Evolutionary conservation across 2,113 vertebrate species (phyloP), one percentile per base, ranked within the genome.

Genomic region (Epinephelus cyanopodus): DNA sequence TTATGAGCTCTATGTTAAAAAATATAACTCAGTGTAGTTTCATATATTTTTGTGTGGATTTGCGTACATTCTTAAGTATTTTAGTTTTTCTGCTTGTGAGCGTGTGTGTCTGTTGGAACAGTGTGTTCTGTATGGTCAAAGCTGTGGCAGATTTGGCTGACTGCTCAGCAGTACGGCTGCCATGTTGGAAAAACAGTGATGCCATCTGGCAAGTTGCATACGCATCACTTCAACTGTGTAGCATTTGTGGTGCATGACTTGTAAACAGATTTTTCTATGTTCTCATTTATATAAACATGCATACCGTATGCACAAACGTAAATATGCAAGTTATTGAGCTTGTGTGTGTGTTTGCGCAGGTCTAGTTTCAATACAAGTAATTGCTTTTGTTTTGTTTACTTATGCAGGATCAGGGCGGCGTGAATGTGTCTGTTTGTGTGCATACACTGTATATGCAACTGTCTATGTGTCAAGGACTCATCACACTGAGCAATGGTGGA

Each of bases 191-290:
- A 64, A 69, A 69, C 71, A 63, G 17, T n/a, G 29, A 86, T 73
- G 48, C 84, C 83, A 81, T 77, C 77, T 81, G 78, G 77, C 56
- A 85, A 71, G 48, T 64, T 80, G 77, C 57, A 77, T 50, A 67
- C 3, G 14, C 72, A 76, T 79, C 37, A 57, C 23, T 76, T 85
- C 74, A 79, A 29, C 68, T 86, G 74, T 63, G 85, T 70, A 54
- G 7, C n/a, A 53, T 76, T 77, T 66, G 42, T 62, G 12, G 53
- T 61, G 60, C 47, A 54, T 76, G 79, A 82, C 47, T 74, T 61
- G 50, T 79, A 57, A 76, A 67, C 72, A 67, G n/a, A 64, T 65
- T 50, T 9, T 64, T 69, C n/a, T 17, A 42, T 52, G 66, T 88
- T 63, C 15, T 13, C 71, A 60, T 79, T 70, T 82, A 18, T 29